phyloP scores from a whole-genome alignment of 2,113 vertebrate genomes.

The Grallaria varia region DNA sequence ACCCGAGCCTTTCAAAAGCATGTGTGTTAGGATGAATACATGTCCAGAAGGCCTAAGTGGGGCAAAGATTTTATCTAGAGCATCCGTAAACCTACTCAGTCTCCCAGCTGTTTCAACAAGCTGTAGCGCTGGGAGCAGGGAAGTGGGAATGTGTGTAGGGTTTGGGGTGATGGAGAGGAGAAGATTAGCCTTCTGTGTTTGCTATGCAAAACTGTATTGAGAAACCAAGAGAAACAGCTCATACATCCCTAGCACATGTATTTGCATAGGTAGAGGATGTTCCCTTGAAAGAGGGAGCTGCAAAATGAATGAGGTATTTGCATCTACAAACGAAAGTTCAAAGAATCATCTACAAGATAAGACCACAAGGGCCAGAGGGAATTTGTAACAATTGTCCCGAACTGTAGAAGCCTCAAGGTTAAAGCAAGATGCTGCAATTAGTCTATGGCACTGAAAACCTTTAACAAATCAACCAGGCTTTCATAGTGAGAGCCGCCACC shows the following conservation, averaged over 20 bases:
- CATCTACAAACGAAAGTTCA: not conserved
- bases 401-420: not conserved
- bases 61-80: slow-evolving; percentile 22
- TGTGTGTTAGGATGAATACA: slow-evolving; percentile 15
- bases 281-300: slow-evolving; percentile 21
- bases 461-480: slow-evolving; percentile 3
- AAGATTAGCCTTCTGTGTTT: slow-evolving; percentile 4
- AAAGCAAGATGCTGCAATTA: not conserved
- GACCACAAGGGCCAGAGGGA: not conserved
- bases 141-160: not conserved
- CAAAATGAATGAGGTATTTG: slow-evolving; percentile 30
- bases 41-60: slow-evolving; percentile 8
- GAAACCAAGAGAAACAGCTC: not conserved
- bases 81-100: not conserved
- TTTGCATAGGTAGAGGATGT: slow-evolving; percentile 9
- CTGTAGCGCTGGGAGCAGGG: not conserved
- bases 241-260: not conserved
- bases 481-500: not conserved
- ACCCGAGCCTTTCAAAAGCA: not conserved
- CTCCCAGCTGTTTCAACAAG: not conserved
- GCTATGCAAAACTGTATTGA: slow-evolving; percentile 12
- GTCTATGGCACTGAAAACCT: not conserved
- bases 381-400: not conserved
- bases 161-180: not conserved
- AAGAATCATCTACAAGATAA: slow-evolving; percentile 1